These are phyloP conservation scores for Notocelia uddmanniana DNA, from an alignment of 2,888 invertebrate species.

Conservation along the genomic window DNA sequence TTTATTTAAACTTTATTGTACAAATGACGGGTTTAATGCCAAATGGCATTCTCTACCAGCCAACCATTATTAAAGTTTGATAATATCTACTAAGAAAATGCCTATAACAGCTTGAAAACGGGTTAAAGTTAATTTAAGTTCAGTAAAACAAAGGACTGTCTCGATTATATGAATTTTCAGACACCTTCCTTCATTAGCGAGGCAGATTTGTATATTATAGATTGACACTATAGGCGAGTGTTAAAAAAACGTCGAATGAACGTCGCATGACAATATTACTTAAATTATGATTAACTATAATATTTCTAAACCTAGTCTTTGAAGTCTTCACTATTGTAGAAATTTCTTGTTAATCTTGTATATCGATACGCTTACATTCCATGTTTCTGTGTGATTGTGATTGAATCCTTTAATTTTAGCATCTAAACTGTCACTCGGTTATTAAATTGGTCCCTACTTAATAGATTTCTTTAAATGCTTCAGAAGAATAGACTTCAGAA, in stretches of 20 bases:
- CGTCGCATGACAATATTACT: slow-evolving; percentile 39
- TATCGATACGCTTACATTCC: slow-evolving; percentile 33
- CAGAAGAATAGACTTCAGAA: no score
- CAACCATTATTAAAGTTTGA: no score
- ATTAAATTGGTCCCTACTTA: neutral
- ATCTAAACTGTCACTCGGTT: neutral
- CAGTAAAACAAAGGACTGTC: neutral
- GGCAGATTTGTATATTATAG: no score
- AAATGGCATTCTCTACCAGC: no score
- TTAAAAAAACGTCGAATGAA: slow-evolving; percentile 14
- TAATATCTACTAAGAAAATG: no score
- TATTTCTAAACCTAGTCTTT: slow-evolving; percentile 21
- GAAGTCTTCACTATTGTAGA: slow-evolving; percentile 37
- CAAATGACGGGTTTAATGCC: no score
- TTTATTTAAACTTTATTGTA: no score
- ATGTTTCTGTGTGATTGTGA: slow-evolving; percentile 22
- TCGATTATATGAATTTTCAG: neutral
- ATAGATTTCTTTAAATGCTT: no score
- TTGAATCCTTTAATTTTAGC: slow-evolving; percentile 17
- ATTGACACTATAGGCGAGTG: no score
- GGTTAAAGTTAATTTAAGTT: no score
- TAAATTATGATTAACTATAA: slow-evolving; percentile 29
- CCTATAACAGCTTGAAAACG: no score
- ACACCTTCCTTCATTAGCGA: neutral
- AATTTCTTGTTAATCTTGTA: slow-evolving; percentile 30